Conservation (phyloP, 2,113 vertebrate genomes). For the Xenopus laevis region DNA sequence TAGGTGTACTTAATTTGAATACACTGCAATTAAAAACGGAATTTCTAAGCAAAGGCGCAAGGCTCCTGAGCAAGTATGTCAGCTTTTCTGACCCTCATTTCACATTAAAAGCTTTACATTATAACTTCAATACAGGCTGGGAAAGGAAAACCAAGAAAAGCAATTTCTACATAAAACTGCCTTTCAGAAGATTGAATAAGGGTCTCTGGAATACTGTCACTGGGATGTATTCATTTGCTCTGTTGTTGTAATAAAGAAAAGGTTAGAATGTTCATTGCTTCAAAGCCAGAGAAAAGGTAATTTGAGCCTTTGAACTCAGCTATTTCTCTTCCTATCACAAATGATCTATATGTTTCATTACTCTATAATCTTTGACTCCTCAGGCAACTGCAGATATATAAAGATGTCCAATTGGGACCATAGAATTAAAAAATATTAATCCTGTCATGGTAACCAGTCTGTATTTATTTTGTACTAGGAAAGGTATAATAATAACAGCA, state of each 20-base stretch:
- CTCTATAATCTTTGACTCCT: slow-evolving; percentile 63
- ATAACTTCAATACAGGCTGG: neutral
- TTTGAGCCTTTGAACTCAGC: slow-evolving; percentile 57
- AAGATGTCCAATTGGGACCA: slow-evolving; percentile 36
- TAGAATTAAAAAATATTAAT: slow-evolving; percentile 5
- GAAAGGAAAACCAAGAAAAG: neutral
- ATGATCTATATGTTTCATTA: slow-evolving; percentile 76
- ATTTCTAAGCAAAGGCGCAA: too few species aligned
- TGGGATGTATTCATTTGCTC: slow-evolving; percentile 56
- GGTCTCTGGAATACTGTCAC: slow-evolving; percentile 50
- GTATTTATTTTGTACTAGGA: neutral
- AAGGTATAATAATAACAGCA: too few species aligned
- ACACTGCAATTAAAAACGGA: too few species aligned
- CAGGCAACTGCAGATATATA: slow-evolving; percentile 57
- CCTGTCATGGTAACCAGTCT: neutral
- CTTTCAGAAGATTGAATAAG: slow-evolving; percentile 48
- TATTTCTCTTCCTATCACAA: slow-evolving; percentile 67
- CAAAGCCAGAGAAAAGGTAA: slow-evolving; percentile 50
- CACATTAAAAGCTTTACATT: too few species aligned
- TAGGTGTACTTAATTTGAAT: too few species aligned
- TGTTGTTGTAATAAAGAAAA: slow-evolving; percentile 56
- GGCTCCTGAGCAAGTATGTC: too few species aligned
- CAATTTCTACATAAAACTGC: slow-evolving; percentile 9
- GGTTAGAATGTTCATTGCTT: slow-evolving; percentile 51
- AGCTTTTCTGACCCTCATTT: too few species aligned